phyloP scores from a whole-genome alignment of 2,113 vertebrate species.

The Acanthisitta chloris region DNA sequence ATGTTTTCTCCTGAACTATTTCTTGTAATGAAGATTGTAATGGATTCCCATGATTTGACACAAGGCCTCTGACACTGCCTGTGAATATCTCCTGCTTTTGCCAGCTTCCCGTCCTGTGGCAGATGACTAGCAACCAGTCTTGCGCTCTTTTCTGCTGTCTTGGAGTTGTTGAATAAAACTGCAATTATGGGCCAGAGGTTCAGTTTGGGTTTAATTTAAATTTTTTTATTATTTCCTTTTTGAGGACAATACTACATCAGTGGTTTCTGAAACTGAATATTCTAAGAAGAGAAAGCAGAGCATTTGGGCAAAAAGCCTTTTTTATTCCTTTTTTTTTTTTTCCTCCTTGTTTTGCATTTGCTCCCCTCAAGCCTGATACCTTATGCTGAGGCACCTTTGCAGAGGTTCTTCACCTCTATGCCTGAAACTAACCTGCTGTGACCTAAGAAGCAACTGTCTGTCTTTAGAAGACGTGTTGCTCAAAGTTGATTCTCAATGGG shows the following conservation, averaged over 20 bases:
- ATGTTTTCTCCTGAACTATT: not conserved
- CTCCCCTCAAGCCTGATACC: not conserved
- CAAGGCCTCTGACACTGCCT: not conserved
- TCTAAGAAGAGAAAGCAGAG: not conserved
- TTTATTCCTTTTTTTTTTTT: not conserved
- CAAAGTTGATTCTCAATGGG: not conserved
- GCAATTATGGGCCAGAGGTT: not conserved
- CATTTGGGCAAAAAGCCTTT: not conserved
- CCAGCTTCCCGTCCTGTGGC: not conserved
- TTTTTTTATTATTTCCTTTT: not conserved
- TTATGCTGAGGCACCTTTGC: not conserved
- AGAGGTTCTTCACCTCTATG: not conserved
- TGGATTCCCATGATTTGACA: not conserved
- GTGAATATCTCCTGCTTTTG: not conserved
- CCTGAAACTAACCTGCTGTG: not conserved
- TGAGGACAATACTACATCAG: not conserved
- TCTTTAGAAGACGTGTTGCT: not conserved
- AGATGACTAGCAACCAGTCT: not conserved
- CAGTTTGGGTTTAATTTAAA: not conserved
- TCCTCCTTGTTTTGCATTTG: too few species aligned
- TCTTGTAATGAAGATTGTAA: not conserved
- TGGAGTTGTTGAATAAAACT: not conserved
- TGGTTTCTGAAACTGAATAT: not conserved
- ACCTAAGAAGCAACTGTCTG: not conserved
- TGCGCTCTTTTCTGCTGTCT: not conserved